Evolutionary conservation across 1,140 invertebrate genomes (phyloP).

Genomic region (Drosophila seguyi): DNA sequence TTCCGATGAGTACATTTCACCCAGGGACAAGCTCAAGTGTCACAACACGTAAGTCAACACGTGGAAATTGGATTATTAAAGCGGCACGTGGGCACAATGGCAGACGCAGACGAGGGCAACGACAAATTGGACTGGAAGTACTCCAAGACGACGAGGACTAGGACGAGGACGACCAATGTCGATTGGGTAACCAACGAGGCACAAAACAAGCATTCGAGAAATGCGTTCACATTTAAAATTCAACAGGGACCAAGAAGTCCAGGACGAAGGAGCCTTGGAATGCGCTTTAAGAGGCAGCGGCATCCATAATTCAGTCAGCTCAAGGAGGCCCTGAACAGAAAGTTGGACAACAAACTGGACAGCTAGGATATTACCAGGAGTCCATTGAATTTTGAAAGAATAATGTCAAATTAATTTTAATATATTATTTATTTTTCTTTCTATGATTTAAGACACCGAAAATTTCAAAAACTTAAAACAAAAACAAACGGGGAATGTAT

Average conservation of each 20-base stretch:
- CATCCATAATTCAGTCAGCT: slow-evolving; percentile 34
- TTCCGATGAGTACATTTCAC: slow-evolving; percentile 1
- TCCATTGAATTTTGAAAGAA: not conserved
- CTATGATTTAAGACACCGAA: not conserved
- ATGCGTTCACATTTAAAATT: slow-evolving; percentile 41
- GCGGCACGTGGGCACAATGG: slow-evolving; percentile 36
- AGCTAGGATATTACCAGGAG: not conserved
- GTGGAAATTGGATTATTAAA: slow-evolving; percentile 60
- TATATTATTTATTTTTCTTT: not conserved
- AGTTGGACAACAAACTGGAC: slow-evolving; percentile 7
- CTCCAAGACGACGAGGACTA: slow-evolving; percentile 18
- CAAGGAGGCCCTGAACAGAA: not conserved
- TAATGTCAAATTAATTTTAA: not conserved
- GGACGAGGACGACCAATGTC: slow-evolving; percentile 22
- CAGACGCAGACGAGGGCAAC: slow-evolving; percentile 24
- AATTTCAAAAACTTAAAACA: not conserved
- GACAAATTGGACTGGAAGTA: slow-evolving; percentile 37
- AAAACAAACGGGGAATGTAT: too few relatives aligned
- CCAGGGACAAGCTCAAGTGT: slow-evolving; percentile 37
- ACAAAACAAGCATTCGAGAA: slow-evolving; percentile 40
- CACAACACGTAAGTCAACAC: slow-evolving; percentile 57
- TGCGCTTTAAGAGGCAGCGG: slow-evolving; percentile 22
- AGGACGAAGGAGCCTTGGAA: slow-evolving; percentile 17
- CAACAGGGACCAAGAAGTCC: slow-evolving; percentile 19
- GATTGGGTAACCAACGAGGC: slow-evolving; percentile 45